Evolutionary conservation across 2,888 invertebrate genomes (phyloP).

Genomic region (Arrhopalites spinosus): DNA sequence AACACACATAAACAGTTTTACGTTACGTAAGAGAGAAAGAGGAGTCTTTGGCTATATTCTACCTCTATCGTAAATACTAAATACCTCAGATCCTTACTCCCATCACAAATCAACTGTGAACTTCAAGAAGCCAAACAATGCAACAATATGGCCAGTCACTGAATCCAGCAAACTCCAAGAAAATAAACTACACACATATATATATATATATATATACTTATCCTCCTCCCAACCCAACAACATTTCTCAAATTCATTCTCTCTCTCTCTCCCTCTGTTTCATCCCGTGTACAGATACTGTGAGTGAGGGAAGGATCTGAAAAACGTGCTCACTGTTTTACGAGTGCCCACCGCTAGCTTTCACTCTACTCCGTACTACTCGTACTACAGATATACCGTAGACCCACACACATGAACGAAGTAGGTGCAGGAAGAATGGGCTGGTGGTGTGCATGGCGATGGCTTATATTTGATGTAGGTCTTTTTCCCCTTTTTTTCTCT

Average conservation of each 20-base stretch:
- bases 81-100: constrained; percentile 9
- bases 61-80: constrained; percentile 12
- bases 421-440: neutral
- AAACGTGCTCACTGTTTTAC: constrained; percentile 7
- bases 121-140: constrained; percentile 8
- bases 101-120: constrained; percentile 14
- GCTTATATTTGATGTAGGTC: neutral
- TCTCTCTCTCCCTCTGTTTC: neutral
- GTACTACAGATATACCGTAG: neutral
- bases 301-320: neutral
- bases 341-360: constrained; percentile 12
- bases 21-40: neutral
- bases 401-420: neutral
- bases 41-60: constrained; percentile 13
- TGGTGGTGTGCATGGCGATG: too few species aligned
- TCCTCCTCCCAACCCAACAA: neutral
- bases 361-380: neutral
- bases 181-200: too few species aligned
- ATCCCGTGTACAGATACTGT: neutral
- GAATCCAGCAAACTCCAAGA: neutral
- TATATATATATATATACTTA: neutral
- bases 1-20: neutral
- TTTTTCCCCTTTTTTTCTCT: neutral
- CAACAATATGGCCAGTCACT: constrained; percentile 7
- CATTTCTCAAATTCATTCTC: neutral